A percentile compares a stretch with the other conserved stretches of the same genome.
These are phyloP conservation scores for Patella vulgata DNA, from an alignment of 1,140 invertebrate species.

Conservation along the genomic window DNA sequence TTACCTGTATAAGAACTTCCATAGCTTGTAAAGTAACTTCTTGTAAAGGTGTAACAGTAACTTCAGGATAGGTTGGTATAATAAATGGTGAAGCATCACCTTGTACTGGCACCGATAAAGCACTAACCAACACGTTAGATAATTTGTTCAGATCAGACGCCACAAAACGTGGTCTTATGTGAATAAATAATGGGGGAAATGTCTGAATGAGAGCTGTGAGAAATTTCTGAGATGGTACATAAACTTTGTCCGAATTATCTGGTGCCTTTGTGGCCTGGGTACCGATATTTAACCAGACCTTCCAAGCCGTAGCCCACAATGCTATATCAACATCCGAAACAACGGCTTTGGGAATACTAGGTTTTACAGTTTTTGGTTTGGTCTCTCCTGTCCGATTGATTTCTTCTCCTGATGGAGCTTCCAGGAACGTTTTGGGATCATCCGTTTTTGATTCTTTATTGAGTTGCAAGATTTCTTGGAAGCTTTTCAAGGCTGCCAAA, in stretches of 20 bases:
- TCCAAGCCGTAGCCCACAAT: slow-evolving; percentile 84
- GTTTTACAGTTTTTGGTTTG: slow-evolving; percentile 16
- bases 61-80: slow-evolving; percentile 74
- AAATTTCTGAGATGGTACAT: slow-evolving; percentile 90
- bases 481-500: slow-evolving; percentile 91
- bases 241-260: slow-evolving; percentile 71
- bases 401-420: slow-evolving; percentile 47
- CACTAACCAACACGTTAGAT: slow-evolving; percentile 80
- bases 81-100: slow-evolving; percentile 84
- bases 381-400: slow-evolving; percentile 50
- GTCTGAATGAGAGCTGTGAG: slow-evolving; percentile 93
- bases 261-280: slow-evolving; percentile 78
- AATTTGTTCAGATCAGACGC: slow-evolving; percentile 82
- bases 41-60: slow-evolving; percentile 82
- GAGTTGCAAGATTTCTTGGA: slow-evolving; percentile 83
- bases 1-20: slow-evolving; percentile 80
- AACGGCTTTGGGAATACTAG: slow-evolving; percentile 23
- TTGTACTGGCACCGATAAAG: slow-evolving; percentile 83
- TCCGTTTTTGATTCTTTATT: slow-evolving; percentile 32
- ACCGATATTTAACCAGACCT: slow-evolving; percentile 87
- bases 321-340: slow-evolving; percentile 53
- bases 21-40: slow-evolving; percentile 83
- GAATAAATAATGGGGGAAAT: slow-evolving; percentile 91
- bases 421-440: slow-evolving; percentile 33
- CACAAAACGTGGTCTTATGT: slow-evolving; percentile 82